phyloP scores from a whole-genome alignment of 2,888 invertebrate species.

The Selenia dentaria region DNA sequence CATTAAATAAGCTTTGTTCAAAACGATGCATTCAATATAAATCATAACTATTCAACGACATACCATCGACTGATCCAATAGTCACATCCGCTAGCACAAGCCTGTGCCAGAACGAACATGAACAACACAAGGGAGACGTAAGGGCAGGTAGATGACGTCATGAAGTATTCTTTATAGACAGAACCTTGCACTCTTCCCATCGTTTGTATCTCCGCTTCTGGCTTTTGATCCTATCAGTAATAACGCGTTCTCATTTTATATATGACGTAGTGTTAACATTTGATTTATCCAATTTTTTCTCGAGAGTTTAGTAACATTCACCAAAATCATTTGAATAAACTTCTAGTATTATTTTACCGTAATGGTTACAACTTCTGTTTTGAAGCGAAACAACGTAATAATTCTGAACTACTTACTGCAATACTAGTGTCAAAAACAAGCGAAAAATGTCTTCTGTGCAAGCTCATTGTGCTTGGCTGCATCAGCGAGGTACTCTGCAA shows the following conservation, averaged over 20 bases:
- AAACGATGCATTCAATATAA: too few relatives aligned
- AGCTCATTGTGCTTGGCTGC: slow-evolving; percentile 57
- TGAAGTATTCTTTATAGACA: slow-evolving; percentile 70
- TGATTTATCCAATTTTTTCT: too few relatives aligned
- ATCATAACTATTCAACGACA: too few relatives aligned
- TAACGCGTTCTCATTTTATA: too few relatives aligned
- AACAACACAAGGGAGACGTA: slow-evolving; percentile 54
- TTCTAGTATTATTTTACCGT: too few relatives aligned
- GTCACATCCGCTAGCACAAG: slow-evolving; percentile 71
- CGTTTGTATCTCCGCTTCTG: slow-evolving; percentile 64
- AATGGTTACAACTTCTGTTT: too few relatives aligned
- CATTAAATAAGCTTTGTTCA: too few relatives aligned
- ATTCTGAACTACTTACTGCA: slow-evolving; percentile 56
- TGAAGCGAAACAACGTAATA: too few relatives aligned
- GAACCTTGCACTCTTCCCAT: slow-evolving; percentile 65
- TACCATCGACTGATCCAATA: slow-evolving; percentile 78
- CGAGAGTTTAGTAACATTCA: too few relatives aligned
- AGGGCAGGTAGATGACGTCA: slow-evolving; percentile 58
- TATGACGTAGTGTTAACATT: too few relatives aligned
- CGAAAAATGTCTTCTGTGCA: slow-evolving; percentile 58
- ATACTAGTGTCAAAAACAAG: slow-evolving; percentile 55
- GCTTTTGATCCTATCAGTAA: slow-evolving; percentile 74
- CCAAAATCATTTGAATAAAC: too few relatives aligned
- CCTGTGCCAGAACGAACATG: slow-evolving; percentile 84
- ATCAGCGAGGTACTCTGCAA: slow-evolving; percentile 43